These are phyloP conservation scores for Arizona elegans DNA, from an alignment of 2,113 vertebrate species.

Conservation along the genomic window DNA sequence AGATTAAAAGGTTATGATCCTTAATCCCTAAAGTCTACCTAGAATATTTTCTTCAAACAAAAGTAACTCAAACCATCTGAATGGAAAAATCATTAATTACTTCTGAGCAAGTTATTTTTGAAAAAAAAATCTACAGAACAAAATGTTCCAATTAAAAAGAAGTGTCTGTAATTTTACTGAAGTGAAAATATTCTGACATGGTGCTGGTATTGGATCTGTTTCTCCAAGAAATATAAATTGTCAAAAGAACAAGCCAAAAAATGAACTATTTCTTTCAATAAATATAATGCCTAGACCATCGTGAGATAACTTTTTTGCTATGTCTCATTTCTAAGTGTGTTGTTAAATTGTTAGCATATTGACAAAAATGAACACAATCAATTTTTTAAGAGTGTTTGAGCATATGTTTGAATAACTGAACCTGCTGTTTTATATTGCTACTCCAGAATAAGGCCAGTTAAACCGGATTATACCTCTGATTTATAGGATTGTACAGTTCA, in stretches of 20 bases:
- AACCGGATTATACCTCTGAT: background rate
- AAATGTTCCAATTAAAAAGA: constrained; percentile 6
- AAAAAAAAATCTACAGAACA: background rate
- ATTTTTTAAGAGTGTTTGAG: background rate
- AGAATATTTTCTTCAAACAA: constrained; percentile 16
- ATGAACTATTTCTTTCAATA: constrained; percentile 24
- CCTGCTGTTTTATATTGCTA: background rate
- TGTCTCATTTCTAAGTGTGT: constrained; percentile 11
- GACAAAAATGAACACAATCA: background rate
- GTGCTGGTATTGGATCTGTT: constrained; percentile 18
- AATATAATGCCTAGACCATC: background rate
- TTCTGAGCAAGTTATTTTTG: background rate
- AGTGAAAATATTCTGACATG: constrained; percentile 25
- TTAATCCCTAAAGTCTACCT: constrained; percentile 22
- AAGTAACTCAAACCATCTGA: constrained; percentile 10
- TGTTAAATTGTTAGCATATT: constrained; percentile 7
- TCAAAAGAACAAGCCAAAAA: constrained; percentile 18
- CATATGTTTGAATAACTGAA: background rate
- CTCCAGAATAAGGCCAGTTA: background rate
- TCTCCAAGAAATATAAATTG: constrained; percentile 37
- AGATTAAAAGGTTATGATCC: constrained; percentile 6
- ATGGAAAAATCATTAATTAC: constrained; percentile 20
- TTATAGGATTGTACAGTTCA: background rate
- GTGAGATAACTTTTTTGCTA: constrained; percentile 5
- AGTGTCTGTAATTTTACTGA: constrained; percentile 23